A percentile compares a stretch with the other conserved stretches of the same genome.
Conservation (phyloP, 2,888 invertebrate species). For the Xestia rhomboidea region DNA sequence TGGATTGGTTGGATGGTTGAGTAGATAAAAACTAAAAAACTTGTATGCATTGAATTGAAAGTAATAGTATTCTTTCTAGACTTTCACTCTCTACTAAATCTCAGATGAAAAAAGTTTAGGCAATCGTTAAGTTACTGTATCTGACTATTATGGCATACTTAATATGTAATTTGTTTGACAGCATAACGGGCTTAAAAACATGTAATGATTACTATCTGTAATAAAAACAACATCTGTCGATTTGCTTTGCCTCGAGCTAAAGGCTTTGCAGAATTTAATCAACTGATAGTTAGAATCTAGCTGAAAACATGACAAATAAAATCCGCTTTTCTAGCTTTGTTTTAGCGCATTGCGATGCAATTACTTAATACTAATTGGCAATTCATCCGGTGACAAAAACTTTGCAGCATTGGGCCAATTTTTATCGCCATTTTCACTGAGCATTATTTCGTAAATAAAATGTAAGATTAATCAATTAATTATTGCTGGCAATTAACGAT, state of each 20-base stretch:
- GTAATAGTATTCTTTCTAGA: slow-evolving; percentile 32
- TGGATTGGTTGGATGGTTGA: slow-evolving; percentile 1
- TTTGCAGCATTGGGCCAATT: not conserved
- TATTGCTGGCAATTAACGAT: not conserved
- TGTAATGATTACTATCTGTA: slow-evolving; percentile 18
- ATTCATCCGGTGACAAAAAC: slow-evolving; percentile 2
- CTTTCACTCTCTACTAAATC: slow-evolving; percentile 46
- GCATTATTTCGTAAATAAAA: not conserved
- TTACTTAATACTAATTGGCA: not conserved
- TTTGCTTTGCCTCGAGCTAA: not conserved
- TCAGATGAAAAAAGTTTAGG: slow-evolving; percentile 26
- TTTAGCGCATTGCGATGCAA: slow-evolving; percentile 14
- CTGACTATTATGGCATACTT: slow-evolving; percentile 25
- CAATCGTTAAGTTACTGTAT: slow-evolving; percentile 14
- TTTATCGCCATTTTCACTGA: not conserved
- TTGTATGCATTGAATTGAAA: slow-evolving; percentile 26
- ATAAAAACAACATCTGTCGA: not conserved
- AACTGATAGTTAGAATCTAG: not conserved
- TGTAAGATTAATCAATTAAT: not conserved
- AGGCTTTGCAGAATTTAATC: not conserved
- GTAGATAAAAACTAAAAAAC: slow-evolving; percentile 23
- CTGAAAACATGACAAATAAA: not conserved
- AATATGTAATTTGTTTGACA: slow-evolving; percentile 38
- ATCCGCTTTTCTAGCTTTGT: not conserved
- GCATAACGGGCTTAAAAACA: slow-evolving; percentile 35